phyloP scores from a whole-genome alignment of 2,113 vertebrate genomes.

The Oenanthe melanoleuca region DNA sequence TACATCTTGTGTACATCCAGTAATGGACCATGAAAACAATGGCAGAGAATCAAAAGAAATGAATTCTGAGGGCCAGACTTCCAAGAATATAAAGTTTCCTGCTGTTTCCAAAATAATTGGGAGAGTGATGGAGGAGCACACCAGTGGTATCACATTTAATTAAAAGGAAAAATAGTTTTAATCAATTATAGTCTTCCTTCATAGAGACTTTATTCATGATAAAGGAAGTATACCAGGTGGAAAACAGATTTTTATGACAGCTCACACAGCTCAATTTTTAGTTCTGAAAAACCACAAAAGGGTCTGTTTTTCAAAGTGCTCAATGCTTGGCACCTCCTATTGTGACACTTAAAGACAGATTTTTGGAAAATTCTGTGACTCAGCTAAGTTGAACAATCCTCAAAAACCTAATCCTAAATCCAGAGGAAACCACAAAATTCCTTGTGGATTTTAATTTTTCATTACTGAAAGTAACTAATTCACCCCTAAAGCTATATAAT shows the following conservation, averaged over 20 bases:
- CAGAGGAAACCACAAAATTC: background rate
- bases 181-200: background rate
- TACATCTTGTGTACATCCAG: background rate
- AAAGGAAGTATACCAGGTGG: background rate
- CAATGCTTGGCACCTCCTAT: background rate
- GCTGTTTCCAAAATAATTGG: background rate
- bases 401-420: background rate
- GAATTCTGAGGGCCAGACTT: background rate
- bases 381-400: background rate
- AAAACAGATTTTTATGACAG: constrained; percentile 7
- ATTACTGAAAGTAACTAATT: background rate
- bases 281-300: background rate
- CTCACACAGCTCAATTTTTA: background rate
- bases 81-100: background rate
- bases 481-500: background rate
- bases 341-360: background rate
- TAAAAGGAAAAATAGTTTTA: constrained; percentile 19
- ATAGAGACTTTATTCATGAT: background rate
- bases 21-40: background rate
- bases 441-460: background rate
- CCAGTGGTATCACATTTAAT: background rate
- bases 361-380: background rate
- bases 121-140: background rate
- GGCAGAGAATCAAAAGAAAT: background rate
- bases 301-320: background rate